A percentile compares a stretch with the other conserved stretches of the same genome.
Evolutionary conservation across 1,140 invertebrate genomes (phyloP).

Genomic region (Drosophila repleta): DNA sequence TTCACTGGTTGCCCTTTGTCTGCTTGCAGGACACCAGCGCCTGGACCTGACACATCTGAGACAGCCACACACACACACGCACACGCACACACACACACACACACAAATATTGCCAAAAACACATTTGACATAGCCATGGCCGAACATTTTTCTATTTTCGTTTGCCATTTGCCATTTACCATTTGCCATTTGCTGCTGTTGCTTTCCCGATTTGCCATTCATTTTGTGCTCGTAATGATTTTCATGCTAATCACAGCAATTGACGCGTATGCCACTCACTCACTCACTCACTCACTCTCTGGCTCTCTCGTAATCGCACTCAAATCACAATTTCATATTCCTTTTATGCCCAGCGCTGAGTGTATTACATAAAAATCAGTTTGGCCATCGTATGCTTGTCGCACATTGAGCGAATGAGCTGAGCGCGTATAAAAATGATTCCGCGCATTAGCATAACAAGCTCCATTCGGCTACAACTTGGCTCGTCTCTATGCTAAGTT

Average conservation of each 20-base stretch:
- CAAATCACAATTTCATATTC: conserved; percentile 49
- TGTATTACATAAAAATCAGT: conserved; percentile 26
- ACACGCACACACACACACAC: conserved; percentile 8
- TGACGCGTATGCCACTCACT: conserved; percentile 69
- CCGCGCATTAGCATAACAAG: conserved; percentile 40
- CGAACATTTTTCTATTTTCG: conserved; percentile 64
- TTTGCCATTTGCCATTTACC: conserved; percentile 15
- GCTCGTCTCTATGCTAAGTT: conserved; percentile 31
- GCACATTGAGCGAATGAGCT: conserved; percentile 6
- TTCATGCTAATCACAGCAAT: conserved; percentile 81
- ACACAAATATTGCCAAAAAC: conserved; percentile 48
- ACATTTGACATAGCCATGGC: conserved; percentile 72
- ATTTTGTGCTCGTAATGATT: conserved; percentile 78
- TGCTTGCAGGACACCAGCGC: conserved; percentile 34
- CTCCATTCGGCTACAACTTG: conserved; percentile 21
- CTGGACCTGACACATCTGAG: conserved; percentile 74
- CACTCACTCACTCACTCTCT: conserved; percentile 17
- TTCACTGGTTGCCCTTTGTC: conserved; percentile 80
- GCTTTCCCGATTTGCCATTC: conserved; percentile 70
- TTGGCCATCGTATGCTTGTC: conserved; percentile 8
- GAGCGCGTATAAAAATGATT: conserved; percentile 18
- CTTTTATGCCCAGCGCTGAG: conserved; percentile 22
- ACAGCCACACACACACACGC: conserved; percentile 57
- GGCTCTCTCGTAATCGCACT: conserved; percentile 38
- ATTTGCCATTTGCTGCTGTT: conserved; percentile 36